Percentiles rank a stretch among this genome's conserved stretches.
Evolutionary conservation across 2,113 vertebrate species (phyloP).

Genomic region (Daubentonia madagascariensis): DNA sequence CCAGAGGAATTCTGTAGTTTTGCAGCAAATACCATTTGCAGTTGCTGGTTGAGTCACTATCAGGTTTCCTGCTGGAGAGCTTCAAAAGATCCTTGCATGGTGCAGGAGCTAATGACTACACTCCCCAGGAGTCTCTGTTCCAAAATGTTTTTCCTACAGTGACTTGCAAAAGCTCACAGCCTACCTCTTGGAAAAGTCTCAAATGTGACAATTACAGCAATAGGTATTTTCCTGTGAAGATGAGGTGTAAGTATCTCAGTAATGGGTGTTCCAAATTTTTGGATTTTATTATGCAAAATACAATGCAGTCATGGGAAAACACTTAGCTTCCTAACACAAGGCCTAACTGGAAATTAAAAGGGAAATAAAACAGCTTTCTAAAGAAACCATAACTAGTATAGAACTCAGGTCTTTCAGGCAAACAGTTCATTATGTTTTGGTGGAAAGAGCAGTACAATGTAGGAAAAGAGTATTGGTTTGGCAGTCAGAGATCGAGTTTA

Average conservation of each 20-base stretch:
- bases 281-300: not conserved
- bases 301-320: not conserved
- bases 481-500: not conserved
- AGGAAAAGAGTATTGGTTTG: not conserved
- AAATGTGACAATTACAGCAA: slow-evolving; percentile 28
- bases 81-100: slow-evolving; percentile 20
- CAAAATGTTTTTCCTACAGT: not conserved
- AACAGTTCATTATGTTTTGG: not conserved
- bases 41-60: not conserved
- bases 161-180: not conserved
- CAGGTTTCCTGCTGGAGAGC: not conserved
- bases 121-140: not conserved
- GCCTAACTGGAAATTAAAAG: not conserved
- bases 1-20: slow-evolving; percentile 6
- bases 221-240: not conserved
- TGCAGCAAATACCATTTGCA: slow-evolving; percentile 3
- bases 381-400: not conserved
- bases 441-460: rapidly evolving
- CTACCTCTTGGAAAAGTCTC: slow-evolving; percentile 21
- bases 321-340: slow-evolving; percentile 9
- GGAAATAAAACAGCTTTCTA: slow-evolving; percentile 12
- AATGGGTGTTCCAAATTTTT: not conserved
- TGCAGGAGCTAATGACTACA: not conserved
- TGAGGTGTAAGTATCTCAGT: not conserved
- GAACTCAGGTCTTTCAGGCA: not conserved